Percentiles rank a stretch among this genome's conserved stretches.
These are phyloP conservation scores for Hafferia zeledoni DNA, from an alignment of 2,797 vertebrate genomes.

Conservation along the genomic window DNA sequence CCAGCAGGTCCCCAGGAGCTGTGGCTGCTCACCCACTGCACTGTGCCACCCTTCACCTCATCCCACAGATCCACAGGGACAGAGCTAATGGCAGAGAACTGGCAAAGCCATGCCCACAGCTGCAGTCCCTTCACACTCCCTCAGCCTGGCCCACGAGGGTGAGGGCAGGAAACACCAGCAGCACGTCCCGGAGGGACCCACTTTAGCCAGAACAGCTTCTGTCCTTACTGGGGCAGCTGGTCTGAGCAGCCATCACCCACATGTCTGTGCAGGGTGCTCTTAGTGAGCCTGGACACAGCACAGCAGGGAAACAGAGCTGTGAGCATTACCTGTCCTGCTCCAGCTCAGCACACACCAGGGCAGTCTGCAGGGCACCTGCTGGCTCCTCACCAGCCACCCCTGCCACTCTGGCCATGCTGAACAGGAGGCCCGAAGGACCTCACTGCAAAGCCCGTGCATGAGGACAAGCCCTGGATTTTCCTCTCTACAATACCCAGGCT, in stretches of 20 bases:
- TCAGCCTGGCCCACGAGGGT: neutral
- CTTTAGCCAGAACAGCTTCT: neutral
- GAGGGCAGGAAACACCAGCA: neutral
- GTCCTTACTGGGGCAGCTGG: neutral
- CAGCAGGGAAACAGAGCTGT: neutral
- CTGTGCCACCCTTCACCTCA: accelerated
- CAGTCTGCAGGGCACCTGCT: neutral
- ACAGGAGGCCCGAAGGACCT: neutral
- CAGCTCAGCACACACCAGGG: neutral
- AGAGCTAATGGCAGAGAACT: neutral
- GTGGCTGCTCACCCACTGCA: neutral
- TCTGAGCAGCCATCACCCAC: neutral
- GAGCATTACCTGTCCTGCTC: neutral
- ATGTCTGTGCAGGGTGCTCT: neutral
- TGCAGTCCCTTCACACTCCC: no score
- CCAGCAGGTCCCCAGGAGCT: neutral
- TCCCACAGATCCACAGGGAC: accelerated
- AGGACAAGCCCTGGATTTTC: neutral
- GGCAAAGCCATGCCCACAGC: neutral
- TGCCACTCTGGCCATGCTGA: neutral
- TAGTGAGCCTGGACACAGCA: neutral
- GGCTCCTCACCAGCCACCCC: neutral
- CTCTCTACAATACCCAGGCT: neutral
- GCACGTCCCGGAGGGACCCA: neutral
- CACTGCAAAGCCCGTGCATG: neutral